A percentile compares a stretch with the other conserved stretches of the same genome.
These are phyloP conservation scores for Torymus texanus DNA, from an alignment of 2,888 invertebrate species.

Conservation along the genomic window DNA sequence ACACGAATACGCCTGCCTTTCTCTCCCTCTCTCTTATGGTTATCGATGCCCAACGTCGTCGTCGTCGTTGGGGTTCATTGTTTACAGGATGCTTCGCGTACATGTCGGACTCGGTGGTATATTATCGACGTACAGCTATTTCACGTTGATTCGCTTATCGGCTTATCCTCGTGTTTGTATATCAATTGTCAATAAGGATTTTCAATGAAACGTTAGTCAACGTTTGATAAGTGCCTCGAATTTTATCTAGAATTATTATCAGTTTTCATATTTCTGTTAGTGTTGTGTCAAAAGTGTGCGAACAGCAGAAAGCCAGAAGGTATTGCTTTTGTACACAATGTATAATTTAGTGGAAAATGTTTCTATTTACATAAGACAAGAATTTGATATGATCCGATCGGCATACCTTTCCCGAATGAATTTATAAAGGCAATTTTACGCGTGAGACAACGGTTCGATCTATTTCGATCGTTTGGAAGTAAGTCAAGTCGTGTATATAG, in stretches of 20 bases:
- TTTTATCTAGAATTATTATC: neutral
- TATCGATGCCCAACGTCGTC: neutral
- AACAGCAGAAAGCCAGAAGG: no score
- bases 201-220: neutral
- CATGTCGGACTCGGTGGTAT: neutral
- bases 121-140: no score
- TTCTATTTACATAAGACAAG: neutral
- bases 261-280: neutral
- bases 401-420: no score
- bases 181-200: neutral
- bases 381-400: neutral
- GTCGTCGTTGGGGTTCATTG: neutral
- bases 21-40: neutral
- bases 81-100: neutral
- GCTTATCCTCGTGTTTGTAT: neutral
- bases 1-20: no score
- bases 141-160: neutral
- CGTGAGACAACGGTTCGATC: neutral
- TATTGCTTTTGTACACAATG: no score
- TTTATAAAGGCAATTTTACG: no score
- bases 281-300: no score
- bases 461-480: conserved; percentile 23
- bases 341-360: neutral
- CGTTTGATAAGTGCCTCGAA: neutral
- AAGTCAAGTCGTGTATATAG: conserved; percentile 11